phyloP scores from a whole-genome alignment of 2,113 vertebrate species.

The Petroica traversi region DNA sequence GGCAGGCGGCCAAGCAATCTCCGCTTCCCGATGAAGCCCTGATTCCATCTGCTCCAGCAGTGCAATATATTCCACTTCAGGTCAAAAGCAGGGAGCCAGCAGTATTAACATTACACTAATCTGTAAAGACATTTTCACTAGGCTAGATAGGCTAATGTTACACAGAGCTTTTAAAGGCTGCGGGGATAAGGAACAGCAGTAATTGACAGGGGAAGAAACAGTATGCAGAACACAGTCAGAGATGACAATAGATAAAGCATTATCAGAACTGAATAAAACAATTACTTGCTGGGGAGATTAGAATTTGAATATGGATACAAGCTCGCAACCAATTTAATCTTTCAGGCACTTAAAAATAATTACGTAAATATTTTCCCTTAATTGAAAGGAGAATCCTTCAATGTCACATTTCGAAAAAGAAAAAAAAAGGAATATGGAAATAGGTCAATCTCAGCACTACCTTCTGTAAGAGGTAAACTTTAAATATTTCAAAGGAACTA shows the following conservation, averaged over 20 bases:
- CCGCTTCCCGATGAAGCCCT: conserved; percentile 64
- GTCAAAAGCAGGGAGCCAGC: conserved; percentile 80
- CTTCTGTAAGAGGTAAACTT: not conserved
- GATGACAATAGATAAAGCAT: conserved; percentile 49
- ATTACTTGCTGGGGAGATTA: conserved; percentile 15
- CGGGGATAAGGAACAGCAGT: conserved; percentile 63
- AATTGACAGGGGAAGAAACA: conserved; percentile 69
- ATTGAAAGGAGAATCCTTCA: not conserved
- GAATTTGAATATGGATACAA: conserved; percentile 1
- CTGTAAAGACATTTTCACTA: conserved; percentile 83
- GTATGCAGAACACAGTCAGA: conserved; percentile 30
- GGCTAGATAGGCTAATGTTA: conserved; percentile 82
- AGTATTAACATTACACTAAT: conserved; percentile 84
- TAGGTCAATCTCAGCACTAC: not conserved
- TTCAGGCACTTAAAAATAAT: not conserved
- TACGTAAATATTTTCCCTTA: conserved; percentile 1
- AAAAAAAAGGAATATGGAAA: not conserved
- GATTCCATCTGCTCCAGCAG: conserved; percentile 80
- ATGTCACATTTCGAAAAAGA: not conserved
- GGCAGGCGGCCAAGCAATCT: conserved; percentile 77
- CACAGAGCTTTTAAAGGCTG: conserved; percentile 77
- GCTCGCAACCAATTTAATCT: not conserved
- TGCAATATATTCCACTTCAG: conserved; percentile 79
- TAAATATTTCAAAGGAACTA: not conserved
- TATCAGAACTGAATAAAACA: conserved; percentile 28